These are phyloP conservation scores for Myiothlypis chrysogaster DNA, from an alignment of 2,797 vertebrate species.

Conservation along the genomic window DNA sequence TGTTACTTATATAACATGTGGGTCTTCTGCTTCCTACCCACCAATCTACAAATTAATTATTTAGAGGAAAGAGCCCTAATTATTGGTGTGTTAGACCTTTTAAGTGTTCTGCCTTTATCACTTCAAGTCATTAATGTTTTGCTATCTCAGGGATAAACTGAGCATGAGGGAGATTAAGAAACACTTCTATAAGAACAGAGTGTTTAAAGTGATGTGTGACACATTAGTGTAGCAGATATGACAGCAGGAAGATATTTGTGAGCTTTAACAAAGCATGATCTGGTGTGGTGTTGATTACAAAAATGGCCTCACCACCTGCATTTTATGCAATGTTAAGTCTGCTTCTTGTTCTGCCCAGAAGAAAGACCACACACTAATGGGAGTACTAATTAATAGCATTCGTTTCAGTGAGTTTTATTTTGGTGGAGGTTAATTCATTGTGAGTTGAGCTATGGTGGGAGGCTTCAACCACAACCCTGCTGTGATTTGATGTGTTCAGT, in stretches of 20 bases:
- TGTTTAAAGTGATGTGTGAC: background rate
- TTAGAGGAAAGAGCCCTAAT: background rate
- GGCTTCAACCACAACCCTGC: background rate
- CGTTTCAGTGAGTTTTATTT: conserved; percentile 6
- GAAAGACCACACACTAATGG: conserved; percentile 18
- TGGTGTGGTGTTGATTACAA: background rate
- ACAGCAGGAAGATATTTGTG: background rate
- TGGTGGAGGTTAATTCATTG: background rate
- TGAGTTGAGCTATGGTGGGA: background rate
- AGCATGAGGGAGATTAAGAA: background rate
- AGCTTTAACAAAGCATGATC: background rate
- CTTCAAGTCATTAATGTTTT: background rate
- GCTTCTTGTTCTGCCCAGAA: background rate
- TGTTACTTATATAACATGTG: background rate
- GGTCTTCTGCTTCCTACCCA: background rate
- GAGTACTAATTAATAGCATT: background rate
- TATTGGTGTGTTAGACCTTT: background rate
- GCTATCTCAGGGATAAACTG: background rate
- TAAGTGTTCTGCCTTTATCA: background rate
- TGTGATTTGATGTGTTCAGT: conserved; percentile 12
- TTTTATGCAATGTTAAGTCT: background rate
- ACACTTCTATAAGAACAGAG: background rate
- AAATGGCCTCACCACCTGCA: background rate
- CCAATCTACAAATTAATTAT: background rate
- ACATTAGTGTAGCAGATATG: background rate